Evolutionary conservation across 2,113 vertebrate species (phyloP).

Genomic region (Lagopus leucura): DNA sequence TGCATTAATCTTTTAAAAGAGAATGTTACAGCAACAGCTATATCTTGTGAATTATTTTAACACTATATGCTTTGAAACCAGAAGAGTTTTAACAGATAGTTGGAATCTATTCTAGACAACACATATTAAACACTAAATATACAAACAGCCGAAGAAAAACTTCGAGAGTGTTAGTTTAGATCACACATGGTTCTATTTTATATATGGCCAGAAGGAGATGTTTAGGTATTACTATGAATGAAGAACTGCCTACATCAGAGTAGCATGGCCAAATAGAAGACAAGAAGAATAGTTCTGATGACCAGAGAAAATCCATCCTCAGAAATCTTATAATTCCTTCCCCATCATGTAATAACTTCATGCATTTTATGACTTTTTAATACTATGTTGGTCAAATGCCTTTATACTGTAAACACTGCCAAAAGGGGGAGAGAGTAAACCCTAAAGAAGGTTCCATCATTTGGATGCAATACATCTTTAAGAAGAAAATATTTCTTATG

Average conservation of each 20-base stretch:
- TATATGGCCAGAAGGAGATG: neutral
- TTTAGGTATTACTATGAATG: neutral
- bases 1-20: neutral
- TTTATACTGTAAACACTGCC: neutral
- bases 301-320: neutral
- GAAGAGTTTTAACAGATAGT: neutral
- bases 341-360: neutral
- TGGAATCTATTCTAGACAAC: neutral
- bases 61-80: neutral
- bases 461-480: neutral
- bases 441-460: neutral
- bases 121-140: neutral
- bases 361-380: neutral
- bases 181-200: neutral
- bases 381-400: neutral
- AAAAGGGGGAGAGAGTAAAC: neutral
- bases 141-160: neutral
- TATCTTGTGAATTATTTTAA: neutral
- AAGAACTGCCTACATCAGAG: neutral
- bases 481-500: neutral
- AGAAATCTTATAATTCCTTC: neutral
- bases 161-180: neutral
- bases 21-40: neutral
- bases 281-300: neutral
- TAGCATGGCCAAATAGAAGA: neutral